Percentiles rank a stretch among this genome's conserved stretches.
Evolutionary conservation across 2,888 invertebrate genomes (phyloP).

Genomic region (Eustalomyia histrio): DNA sequence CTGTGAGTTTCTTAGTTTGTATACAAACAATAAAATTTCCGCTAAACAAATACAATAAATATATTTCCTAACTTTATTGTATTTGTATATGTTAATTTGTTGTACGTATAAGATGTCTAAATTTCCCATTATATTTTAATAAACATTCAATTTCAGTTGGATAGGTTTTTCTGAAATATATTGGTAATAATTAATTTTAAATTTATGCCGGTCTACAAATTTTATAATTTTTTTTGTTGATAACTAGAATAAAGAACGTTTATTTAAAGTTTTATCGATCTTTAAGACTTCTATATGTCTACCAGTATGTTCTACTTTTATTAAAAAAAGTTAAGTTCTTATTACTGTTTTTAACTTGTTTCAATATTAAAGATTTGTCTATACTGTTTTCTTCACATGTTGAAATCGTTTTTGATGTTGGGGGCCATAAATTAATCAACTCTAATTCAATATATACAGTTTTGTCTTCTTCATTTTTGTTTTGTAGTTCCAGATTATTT

Average conservation of each 20-base stretch:
- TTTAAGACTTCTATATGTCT: background rate
- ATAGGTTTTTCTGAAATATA: conserved; percentile 24
- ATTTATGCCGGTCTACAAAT: conserved; percentile 35
- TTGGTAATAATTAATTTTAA: conserved; percentile 50
- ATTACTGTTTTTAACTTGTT: background rate
- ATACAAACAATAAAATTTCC: conserved; percentile 4
- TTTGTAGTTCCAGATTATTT: conserved; percentile 25
- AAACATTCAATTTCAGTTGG: background rate
- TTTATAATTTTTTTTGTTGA: conserved; percentile 19
- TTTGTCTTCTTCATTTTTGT: background rate
- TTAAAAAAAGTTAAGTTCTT: background rate
- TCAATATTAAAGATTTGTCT: conserved; percentile 4
- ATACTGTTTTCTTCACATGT: background rate
- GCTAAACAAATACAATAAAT: conserved; percentile 36
- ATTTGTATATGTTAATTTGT: background rate
- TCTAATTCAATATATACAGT: conserved; percentile 12
- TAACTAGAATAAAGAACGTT: background rate
- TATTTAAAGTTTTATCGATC: conserved; percentile 15
- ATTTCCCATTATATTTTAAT: conserved; percentile 9
- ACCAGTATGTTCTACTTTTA: background rate
- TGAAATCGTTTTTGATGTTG: conserved; percentile 26
- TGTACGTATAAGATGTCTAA: conserved; percentile 4
- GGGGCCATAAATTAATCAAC: conserved; percentile 57
- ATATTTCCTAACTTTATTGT: conserved; percentile 24
- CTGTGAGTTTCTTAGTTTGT: background rate